Percentiles rank a stretch among this genome's conserved stretches.
Evolutionary conservation across 2,113 vertebrate species (phyloP).

Genomic region (Philantomba maxwellii): DNA sequence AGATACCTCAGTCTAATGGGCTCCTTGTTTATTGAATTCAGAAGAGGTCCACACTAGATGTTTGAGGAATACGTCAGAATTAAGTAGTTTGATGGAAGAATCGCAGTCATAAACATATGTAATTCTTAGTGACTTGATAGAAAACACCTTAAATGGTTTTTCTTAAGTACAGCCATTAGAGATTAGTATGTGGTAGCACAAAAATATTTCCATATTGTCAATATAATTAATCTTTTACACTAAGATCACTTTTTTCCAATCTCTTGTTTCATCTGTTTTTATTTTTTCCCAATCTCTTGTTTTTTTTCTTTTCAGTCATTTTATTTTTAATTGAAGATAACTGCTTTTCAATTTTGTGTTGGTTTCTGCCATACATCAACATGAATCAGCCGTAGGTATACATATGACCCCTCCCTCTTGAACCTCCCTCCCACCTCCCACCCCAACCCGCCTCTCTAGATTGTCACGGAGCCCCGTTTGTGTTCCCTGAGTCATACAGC

Average conservation of each 20-base stretch:
- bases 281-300: not conserved
- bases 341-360: not conserved
- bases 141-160: constrained; percentile 51
- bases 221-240: constrained; percentile 10
- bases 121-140: not conserved
- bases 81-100: constrained; percentile 5
- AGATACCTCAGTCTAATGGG: too few relatives aligned
- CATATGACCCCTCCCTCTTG: not conserved
- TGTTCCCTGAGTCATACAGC: not conserved
- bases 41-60: constrained; percentile 55
- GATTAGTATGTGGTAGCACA: not conserved
- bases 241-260: not conserved
- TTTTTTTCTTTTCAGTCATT: not conserved
- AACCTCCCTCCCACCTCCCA: not conserved
- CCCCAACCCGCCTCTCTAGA: not conserved
- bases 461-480: not conserved
- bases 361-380: not conserved
- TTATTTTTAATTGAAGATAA: not conserved
- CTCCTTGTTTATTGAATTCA: not conserved
- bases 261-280: not conserved
- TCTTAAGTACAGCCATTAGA: constrained; percentile 60
- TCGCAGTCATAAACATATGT: constrained; percentile 29
- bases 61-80: constrained; percentile 29
- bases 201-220: constrained; percentile 39
- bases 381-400: not conserved